A percentile compares a stretch with the other conserved stretches of the same genome.
phyloP scores from a whole-genome alignment of 92 coral and sea anemone genomes.

The Blastomussa wellsi region DNA sequence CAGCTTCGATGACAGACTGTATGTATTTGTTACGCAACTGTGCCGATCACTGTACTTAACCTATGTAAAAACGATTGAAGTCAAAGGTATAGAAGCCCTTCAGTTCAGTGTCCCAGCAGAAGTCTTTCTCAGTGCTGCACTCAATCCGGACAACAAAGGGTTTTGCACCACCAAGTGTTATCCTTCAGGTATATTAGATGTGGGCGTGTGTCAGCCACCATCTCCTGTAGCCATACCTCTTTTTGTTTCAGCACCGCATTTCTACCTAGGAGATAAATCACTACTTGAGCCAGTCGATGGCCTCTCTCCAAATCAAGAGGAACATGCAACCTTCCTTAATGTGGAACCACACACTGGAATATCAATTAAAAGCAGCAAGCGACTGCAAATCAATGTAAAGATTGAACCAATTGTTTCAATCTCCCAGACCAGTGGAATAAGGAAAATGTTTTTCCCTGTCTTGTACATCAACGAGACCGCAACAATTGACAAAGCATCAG shows the following conservation, averaged over 20 bases:
- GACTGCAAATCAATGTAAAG: constrained; percentile 81
- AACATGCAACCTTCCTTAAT: constrained; percentile 84
- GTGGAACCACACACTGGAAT: constrained; percentile 87
- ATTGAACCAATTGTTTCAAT: constrained; percentile 67
- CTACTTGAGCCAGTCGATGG: constrained; percentile 70
- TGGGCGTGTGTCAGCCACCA: constrained; percentile 80
- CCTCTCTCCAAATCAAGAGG: constrained; percentile 70
- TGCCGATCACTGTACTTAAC: constrained; percentile 84
- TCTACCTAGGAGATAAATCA: constrained; percentile 75
- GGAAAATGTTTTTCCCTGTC: constrained; percentile 68
- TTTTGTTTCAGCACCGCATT: constrained; percentile 90
- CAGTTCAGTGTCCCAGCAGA: constrained; percentile 69
- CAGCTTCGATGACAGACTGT: constrained; percentile 63
- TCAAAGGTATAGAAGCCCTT: constrained; percentile 69
- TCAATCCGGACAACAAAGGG: constrained; percentile 77
- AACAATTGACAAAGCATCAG: constrained; percentile 58
- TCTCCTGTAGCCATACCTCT: constrained; percentile 76
- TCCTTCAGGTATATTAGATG: constrained; percentile 83
- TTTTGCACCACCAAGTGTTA: constrained; percentile 81
- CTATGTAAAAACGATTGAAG: constrained; percentile 24
- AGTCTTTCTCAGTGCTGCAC: constrained; percentile 61
- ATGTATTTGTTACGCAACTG: constrained; percentile 81
- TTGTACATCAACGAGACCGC: constrained; percentile 82
- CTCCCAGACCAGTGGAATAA: constrained; percentile 51
- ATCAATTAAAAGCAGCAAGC: constrained; percentile 74